Percentiles rank a stretch among this genome's conserved stretches.
Conservation (phyloP, 2,888 invertebrate species). For the Phyllotreta cruciferae region DNA sequence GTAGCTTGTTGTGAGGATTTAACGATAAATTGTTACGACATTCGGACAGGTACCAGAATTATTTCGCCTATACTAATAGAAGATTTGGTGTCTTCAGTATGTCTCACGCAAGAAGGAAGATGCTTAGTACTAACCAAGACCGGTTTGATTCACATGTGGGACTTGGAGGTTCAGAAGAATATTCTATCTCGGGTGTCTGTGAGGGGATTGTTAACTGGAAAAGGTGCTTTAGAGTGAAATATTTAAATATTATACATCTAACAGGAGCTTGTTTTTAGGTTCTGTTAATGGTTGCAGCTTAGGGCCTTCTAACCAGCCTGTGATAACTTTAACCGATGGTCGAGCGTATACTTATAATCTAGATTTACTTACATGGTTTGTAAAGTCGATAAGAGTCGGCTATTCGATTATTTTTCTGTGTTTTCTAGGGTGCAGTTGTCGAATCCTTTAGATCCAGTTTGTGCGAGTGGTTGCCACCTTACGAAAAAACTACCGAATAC, state of each 20-base stretch:
- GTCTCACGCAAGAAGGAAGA: slow-evolving; percentile 60
- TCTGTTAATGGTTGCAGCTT: slow-evolving; percentile 68
- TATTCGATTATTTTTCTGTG: neutral
- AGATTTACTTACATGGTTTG: slow-evolving; percentile 77
- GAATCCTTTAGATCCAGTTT: slow-evolving; percentile 65
- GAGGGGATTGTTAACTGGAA: slow-evolving; percentile 66
- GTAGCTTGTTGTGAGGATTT: slow-evolving; percentile 74
- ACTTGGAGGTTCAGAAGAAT: slow-evolving; percentile 64
- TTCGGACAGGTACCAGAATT: slow-evolving; percentile 61
- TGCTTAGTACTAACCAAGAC: slow-evolving; percentile 66
- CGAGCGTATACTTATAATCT: slow-evolving; percentile 84
- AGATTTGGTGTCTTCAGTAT: slow-evolving; percentile 67
- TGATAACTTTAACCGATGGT: slow-evolving; percentile 84
- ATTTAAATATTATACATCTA: neutral
- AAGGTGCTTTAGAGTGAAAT: slow-evolving; percentile 56
- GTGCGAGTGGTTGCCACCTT: slow-evolving; percentile 60
- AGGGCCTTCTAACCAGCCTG: slow-evolving; percentile 73
- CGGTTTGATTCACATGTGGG: slow-evolving; percentile 67
- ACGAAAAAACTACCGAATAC: slow-evolving; percentile 54
- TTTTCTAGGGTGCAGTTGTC: slow-evolving; percentile 62
- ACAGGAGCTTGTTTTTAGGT: slow-evolving; percentile 55
- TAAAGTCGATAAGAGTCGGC: no score
- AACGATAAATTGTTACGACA: slow-evolving; percentile 69
- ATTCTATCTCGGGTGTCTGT: slow-evolving; percentile 67
- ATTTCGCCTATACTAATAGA: slow-evolving; percentile 66